Conservation (phyloP, 2,888 invertebrate genomes). For the Mythimna albipuncta region DNA sequence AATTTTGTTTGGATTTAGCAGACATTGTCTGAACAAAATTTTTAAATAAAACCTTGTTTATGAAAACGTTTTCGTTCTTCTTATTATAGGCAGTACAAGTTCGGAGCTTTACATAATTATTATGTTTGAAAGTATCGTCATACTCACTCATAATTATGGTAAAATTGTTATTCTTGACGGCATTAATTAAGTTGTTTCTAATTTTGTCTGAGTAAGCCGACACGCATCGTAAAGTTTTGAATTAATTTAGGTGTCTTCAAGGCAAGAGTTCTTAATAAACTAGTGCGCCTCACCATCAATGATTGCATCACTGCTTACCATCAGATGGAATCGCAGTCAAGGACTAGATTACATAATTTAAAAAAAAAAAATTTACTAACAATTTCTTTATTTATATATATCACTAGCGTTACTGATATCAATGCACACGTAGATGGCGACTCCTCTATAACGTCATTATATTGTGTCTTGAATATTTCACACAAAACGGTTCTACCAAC, state of each 20-base stretch:
- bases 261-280: no score
- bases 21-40: conserved; percentile 35
- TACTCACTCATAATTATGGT: background rate
- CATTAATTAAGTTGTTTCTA: background rate
- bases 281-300: no score
- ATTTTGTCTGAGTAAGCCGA: background rate
- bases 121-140: conserved; percentile 5
- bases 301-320: no score
- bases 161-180: background rate
- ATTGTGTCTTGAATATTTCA: conserved; percentile 39
- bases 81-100: conserved; percentile 11
- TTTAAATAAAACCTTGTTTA: conserved; percentile 39
- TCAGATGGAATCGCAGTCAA: no score
- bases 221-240: background rate
- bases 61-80: conserved; percentile 24
- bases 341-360: no score
- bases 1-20: conserved; percentile 50
- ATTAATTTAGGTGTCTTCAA: no score
- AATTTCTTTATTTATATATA: background rate
- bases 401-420: conserved; percentile 2
- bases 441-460: conserved; percentile 10
- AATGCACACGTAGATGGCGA: conserved; percentile 20
- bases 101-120: conserved; percentile 12
- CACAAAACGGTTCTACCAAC: conserved; percentile 11
- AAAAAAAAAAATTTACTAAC: background rate